These are phyloP conservation scores for Cryptomyrus ogoouensis DNA, from an alignment of 2,113 vertebrate genomes.

Conservation along the genomic window DNA sequence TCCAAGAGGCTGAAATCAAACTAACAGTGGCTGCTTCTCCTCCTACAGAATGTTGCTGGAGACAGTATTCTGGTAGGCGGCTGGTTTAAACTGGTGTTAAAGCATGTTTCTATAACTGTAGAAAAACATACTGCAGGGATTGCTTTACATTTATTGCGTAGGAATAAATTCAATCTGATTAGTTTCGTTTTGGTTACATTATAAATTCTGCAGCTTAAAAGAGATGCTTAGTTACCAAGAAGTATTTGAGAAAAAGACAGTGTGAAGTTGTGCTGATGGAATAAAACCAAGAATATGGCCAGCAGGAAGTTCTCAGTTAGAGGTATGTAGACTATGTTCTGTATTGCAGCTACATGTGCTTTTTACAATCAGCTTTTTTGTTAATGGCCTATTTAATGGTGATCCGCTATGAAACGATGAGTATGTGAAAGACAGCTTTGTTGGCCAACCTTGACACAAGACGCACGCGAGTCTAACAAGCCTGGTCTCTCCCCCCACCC, in stretches of 20 bases:
- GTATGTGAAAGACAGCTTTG: not conserved
- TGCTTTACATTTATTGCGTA: not conserved
- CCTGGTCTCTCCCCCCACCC: not conserved
- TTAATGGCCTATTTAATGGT: not conserved
- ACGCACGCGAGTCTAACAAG: not conserved
- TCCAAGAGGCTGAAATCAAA: not conserved
- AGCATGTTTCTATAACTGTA: not conserved
- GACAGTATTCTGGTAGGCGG: not conserved
- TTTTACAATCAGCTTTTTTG: not conserved
- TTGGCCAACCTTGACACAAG: not conserved
- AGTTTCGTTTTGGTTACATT: not conserved
- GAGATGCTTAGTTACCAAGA: not conserved
- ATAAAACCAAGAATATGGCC: not conserved
- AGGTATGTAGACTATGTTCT: not conserved
- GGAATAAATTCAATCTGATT: not conserved
- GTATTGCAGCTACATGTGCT: not conserved
- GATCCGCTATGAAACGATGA: not conserved
- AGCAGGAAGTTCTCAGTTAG: not conserved
- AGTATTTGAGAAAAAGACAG: not conserved
- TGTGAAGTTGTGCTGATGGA: not conserved
- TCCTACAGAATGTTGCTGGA: not conserved
- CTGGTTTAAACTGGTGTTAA: not conserved
- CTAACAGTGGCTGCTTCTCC: not conserved
- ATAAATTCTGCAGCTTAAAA: not conserved
- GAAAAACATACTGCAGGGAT: not conserved